Conservation (phyloP, 2,888 invertebrate genomes). For the Chymomyza amoena region DNA sequence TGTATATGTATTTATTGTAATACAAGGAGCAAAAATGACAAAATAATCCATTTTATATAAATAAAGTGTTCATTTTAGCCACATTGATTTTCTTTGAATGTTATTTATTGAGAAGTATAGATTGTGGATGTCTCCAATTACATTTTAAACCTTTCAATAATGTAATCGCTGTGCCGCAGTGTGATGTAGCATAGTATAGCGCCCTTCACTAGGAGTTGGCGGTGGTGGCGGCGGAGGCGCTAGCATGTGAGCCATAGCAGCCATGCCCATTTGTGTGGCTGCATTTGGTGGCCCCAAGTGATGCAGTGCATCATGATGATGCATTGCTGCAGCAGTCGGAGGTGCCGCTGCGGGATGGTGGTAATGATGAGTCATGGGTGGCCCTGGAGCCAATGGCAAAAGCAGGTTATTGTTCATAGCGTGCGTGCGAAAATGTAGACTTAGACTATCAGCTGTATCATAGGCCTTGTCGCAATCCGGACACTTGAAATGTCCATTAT, state of each 20-base stretch:
- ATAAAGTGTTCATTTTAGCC: slow-evolving; percentile 5
- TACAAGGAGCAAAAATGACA: slow-evolving; percentile 55
- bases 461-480: slow-evolving; percentile 78
- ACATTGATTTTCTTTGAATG: neutral
- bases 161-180: slow-evolving; percentile 75
- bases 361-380: slow-evolving; percentile 6
- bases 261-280: slow-evolving; percentile 72
- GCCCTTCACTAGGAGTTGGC: slow-evolving; percentile 71
- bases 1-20: slow-evolving; percentile 49
- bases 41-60: slow-evolving; percentile 59
- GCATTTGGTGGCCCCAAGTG: slow-evolving; percentile 61
- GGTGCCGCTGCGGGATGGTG: slow-evolving; percentile 40
- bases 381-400: slow-evolving; percentile 58
- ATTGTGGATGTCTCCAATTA: no score
- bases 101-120: no score
- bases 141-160: slow-evolving; percentile 54
- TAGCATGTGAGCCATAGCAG: slow-evolving; percentile 71
- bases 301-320: slow-evolving; percentile 57
- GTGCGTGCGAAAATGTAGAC: slow-evolving; percentile 77
- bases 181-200: slow-evolving; percentile 75
- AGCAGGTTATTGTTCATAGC: slow-evolving; percentile 65
- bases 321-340: slow-evolving; percentile 50
- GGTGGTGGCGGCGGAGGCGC: slow-evolving; percentile 74
- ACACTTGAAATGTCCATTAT: slow-evolving; percentile 74
- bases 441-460: slow-evolving; percentile 75